These are phyloP conservation scores for Thalassophryne amazonica DNA, from an alignment of 2,797 vertebrate species.

Conservation along the genomic window DNA sequence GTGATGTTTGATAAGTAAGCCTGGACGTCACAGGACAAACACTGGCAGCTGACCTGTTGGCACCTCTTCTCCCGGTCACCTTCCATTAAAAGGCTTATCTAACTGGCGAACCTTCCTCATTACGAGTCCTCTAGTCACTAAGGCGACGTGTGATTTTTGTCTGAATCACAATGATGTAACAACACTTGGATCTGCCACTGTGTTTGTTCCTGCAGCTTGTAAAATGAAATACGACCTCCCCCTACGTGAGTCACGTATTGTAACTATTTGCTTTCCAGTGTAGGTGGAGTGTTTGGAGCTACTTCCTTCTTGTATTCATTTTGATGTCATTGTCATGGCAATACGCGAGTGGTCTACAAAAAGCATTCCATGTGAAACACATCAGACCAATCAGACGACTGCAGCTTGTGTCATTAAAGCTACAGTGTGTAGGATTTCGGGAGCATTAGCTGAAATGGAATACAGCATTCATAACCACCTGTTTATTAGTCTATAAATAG, in stretches of 20 bases:
- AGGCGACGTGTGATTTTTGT: background rate
- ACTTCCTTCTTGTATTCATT: constrained; percentile 16
- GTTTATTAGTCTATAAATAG: too few species aligned
- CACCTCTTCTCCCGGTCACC: background rate
- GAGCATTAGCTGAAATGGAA: too few species aligned
- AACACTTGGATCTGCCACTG: constrained; percentile 1
- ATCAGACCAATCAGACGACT: too few species aligned
- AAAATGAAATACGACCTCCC: constrained; percentile 5
- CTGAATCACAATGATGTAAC: background rate
- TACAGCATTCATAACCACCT: too few species aligned
- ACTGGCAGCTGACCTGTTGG: background rate
- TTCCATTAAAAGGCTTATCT: constrained; percentile 4
- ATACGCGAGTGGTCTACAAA: too few species aligned
- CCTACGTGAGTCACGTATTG: constrained; percentile 38
- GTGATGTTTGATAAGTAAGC: constrained; percentile 13
- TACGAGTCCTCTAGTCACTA: background rate
- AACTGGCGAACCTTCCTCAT: background rate
- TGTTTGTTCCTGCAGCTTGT: constrained; percentile 16
- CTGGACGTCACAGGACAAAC: background rate
- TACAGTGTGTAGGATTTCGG: too few species aligned
- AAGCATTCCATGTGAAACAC: too few species aligned
- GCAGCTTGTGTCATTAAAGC: too few species aligned
- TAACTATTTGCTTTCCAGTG: constrained; percentile 7
- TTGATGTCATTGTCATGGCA: constrained; percentile 20
- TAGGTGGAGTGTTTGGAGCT: constrained; percentile 15